Conservation (phyloP, 92 coral and sea anemone genomes). For the Umimayanthus chanpuru region DNA sequence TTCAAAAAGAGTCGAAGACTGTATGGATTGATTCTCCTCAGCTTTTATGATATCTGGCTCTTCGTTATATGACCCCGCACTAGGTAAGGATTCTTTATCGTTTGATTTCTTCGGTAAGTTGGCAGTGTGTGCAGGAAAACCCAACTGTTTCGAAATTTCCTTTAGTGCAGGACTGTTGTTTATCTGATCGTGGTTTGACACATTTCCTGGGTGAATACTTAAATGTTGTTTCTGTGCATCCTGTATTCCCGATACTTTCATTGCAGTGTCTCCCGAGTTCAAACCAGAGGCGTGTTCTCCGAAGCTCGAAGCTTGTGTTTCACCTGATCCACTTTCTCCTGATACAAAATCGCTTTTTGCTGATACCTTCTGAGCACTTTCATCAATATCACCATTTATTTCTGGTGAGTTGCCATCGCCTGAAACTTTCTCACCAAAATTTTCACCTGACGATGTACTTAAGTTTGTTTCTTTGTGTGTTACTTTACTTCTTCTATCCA, state of each 20-base stretch:
- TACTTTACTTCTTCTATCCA: neutral
- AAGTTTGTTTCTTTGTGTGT: neutral
- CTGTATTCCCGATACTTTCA: neutral
- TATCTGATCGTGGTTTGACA: neutral
- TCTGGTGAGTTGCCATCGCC: neutral
- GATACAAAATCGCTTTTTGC: neutral
- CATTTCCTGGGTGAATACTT: constrained; percentile 9
- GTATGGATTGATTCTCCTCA: constrained; percentile 25
- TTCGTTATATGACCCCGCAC: constrained; percentile 28
- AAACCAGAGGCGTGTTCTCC: neutral
- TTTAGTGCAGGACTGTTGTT: constrained; percentile 8
- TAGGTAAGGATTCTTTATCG: constrained; percentile 14
- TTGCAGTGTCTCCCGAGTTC: neutral
- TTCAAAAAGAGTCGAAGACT: constrained; percentile 38
- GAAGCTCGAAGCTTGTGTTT: neutral
- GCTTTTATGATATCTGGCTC: constrained; percentile 32
- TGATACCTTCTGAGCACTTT: constrained; percentile 10
- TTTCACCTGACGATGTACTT: neutral
- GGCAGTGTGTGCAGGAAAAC: constrained; percentile 20
- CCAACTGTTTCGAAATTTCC: constrained; percentile 29
- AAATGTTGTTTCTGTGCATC: constrained; percentile 32
- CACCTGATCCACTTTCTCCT: constrained; percentile 34
- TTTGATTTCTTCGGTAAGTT: constrained; percentile 16
- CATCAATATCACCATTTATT: neutral
- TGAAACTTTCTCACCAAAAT: neutral